These are phyloP conservation scores for Dasyornis broadbenti DNA, from an alignment of 2,113 vertebrate species.

Conservation along the genomic window DNA sequence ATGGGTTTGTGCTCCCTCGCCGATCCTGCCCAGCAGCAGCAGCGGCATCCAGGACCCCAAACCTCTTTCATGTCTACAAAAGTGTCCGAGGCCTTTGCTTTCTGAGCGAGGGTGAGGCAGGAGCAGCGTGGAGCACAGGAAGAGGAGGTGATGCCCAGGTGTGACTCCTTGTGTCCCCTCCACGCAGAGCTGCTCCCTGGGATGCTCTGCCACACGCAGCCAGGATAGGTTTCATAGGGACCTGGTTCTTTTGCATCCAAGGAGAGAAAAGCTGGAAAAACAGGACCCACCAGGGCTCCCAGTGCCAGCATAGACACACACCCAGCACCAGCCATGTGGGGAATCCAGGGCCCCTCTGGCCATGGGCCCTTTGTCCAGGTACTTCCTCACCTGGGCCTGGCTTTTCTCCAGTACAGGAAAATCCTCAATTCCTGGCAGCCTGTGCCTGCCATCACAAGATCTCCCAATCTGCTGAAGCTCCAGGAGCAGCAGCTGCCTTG, in stretches of 20 bases:
- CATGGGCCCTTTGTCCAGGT: neutral
- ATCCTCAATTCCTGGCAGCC: rapidly evolving
- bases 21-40: neutral
- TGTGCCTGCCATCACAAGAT: rapidly evolving
- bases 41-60: neutral
- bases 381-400: neutral
- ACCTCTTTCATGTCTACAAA: rapidly evolving
- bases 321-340: rapidly evolving
- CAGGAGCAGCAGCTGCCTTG: neutral
- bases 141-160: neutral
- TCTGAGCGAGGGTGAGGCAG: neutral
- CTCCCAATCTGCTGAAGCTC: neutral
- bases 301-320: rapidly evolving
- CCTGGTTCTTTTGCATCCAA: rapidly evolving
- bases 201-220: neutral
- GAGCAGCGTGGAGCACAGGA: rapidly evolving
- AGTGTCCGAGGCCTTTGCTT: rapidly evolving
- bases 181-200: rapidly evolving
- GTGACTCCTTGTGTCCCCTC: neutral
- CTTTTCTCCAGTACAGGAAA: rapidly evolving
- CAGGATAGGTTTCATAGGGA: rapidly evolving
- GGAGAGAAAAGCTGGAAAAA: neutral
- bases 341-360: rapidly evolving
- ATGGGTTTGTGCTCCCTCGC: neutral
- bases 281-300: neutral